Evolutionary conservation across 2,113 vertebrate species (phyloP).

Genomic region (Synchiropus splendidus): DNA sequence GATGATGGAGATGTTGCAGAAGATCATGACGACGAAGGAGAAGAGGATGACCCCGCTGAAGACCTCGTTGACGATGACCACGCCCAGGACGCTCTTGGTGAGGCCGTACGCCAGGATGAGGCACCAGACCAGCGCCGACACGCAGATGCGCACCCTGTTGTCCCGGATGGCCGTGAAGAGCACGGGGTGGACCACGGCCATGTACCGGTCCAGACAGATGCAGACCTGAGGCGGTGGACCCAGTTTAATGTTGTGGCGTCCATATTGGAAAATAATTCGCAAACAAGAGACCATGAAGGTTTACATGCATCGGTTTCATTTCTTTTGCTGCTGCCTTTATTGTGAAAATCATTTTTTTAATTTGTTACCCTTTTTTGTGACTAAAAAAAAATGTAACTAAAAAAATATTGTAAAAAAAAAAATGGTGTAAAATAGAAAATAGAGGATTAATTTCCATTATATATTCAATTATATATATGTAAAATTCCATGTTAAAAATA

Average conservation of each 20-base stretch:
- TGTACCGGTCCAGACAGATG: conserved; percentile 65
- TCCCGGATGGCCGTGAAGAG: conserved; percentile 48
- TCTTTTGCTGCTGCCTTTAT: too few relatives aligned
- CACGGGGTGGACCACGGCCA: conserved; percentile 64
- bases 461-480: too few relatives aligned
- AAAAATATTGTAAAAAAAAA: too few relatives aligned
- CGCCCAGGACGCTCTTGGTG: conserved; percentile 40
- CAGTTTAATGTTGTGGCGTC: too few relatives aligned
- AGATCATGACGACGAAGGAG: conserved; percentile 62
- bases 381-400: too few relatives aligned
- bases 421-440: too few relatives aligned
- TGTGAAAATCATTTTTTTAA: too few relatives aligned
- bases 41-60: conserved; percentile 61
- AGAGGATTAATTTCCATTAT: too few relatives aligned
- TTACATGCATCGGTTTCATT: too few relatives aligned
- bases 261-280: too few relatives aligned
- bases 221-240: conserved; percentile 39
- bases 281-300: not conserved
- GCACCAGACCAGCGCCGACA: conserved; percentile 47
- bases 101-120: conserved; percentile 46
- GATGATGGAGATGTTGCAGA: conserved; percentile 65
- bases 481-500: too few relatives aligned
- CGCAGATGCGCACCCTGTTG: conserved; percentile 38
- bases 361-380: too few relatives aligned
- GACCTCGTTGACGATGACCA: conserved; percentile 25